A percentile compares a stretch with the other conserved stretches of the same genome.
These are phyloP conservation scores for Tryphoninae sp. DNA, from an alignment of 2,888 invertebrate species.

Conservation along the genomic window DNA sequence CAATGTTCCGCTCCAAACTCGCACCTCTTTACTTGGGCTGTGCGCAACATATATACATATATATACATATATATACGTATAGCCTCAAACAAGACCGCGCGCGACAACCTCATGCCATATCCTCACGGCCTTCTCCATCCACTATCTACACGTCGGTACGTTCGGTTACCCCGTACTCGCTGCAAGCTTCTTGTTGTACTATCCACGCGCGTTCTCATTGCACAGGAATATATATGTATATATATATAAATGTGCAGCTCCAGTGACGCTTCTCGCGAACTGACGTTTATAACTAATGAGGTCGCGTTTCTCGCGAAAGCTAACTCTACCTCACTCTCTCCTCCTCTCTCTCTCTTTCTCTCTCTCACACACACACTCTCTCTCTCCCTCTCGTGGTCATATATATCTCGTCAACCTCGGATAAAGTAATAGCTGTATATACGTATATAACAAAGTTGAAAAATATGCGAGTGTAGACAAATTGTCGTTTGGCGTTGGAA, in stretches of 20 bases:
- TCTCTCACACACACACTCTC: too few species aligned
- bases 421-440: background rate
- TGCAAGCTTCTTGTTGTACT: conserved; percentile 43
- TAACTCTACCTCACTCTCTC: conserved; percentile 40
- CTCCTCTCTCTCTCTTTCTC: conserved; percentile 40
- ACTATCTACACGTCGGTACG: conserved; percentile 20
- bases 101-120: conserved; percentile 24
- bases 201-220: conserved; percentile 12
- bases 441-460: conserved; percentile 4
- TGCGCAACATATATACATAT: background rate
- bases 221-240: conserved; percentile 1
- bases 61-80: background rate
- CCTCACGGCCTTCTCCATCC: conserved; percentile 6
- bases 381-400: background rate
- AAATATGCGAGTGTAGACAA: background rate
- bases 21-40: conserved; percentile 35
- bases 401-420: conserved; percentile 1
- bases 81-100: conserved; percentile 50
- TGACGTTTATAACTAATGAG: conserved; percentile 59
- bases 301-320: conserved; percentile 54
- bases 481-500: background rate
- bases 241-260: conserved; percentile 3
- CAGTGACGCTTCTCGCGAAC: conserved; percentile 32
- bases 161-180: conserved; percentile 26
- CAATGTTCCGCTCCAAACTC: conserved; percentile 25